Evolutionary conservation across 1,140 invertebrate genomes (phyloP).

Genomic region (Drosophila baimaii): DNA sequence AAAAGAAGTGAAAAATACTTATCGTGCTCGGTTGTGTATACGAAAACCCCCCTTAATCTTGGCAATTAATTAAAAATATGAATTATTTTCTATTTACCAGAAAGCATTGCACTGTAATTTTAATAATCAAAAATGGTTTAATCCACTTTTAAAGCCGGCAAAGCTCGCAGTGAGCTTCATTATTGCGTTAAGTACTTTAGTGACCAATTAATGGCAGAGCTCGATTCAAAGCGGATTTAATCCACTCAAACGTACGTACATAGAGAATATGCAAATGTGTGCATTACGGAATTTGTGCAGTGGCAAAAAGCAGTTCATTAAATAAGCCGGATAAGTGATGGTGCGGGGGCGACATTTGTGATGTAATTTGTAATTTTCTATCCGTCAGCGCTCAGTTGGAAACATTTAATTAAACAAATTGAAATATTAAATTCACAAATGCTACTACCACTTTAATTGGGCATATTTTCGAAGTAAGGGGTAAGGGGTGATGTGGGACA

Average conservation of each 20-base stretch:
- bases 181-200: slow-evolving; percentile 40
- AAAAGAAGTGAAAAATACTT: too few species aligned
- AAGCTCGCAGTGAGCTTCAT: slow-evolving; percentile 13
- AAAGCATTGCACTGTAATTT: slow-evolving; percentile 3
- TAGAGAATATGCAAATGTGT: slow-evolving; percentile 28
- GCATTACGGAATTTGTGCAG: slow-evolving; percentile 31
- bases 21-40: neutral
- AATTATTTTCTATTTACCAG: neutral
- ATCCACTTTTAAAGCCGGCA: neutral
- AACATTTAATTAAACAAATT: slow-evolving; percentile 38
- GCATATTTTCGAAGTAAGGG: too few species aligned
- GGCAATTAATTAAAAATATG: slow-evolving; percentile 12
- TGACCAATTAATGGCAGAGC: slow-evolving; percentile 28
- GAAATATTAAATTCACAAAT: slow-evolving; percentile 17
- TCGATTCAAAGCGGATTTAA: slow-evolving; percentile 21
- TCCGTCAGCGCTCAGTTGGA: slow-evolving; percentile 29
- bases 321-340: slow-evolving; percentile 11
- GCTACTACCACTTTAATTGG: slow-evolving; percentile 13
- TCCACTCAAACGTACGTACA: slow-evolving; percentile 13
- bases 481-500: slow-evolving; percentile 37
- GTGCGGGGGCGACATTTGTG: slow-evolving; percentile 2
- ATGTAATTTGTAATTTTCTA: slow-evolving; percentile 19
- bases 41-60: neutral
- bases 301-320: slow-evolving; percentile 33
- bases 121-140: slow-evolving; percentile 15